Percentiles rank a stretch among this genome's conserved stretches.
Conservation (phyloP, 2,797 vertebrate species). For the Manis javanica region DNA sequence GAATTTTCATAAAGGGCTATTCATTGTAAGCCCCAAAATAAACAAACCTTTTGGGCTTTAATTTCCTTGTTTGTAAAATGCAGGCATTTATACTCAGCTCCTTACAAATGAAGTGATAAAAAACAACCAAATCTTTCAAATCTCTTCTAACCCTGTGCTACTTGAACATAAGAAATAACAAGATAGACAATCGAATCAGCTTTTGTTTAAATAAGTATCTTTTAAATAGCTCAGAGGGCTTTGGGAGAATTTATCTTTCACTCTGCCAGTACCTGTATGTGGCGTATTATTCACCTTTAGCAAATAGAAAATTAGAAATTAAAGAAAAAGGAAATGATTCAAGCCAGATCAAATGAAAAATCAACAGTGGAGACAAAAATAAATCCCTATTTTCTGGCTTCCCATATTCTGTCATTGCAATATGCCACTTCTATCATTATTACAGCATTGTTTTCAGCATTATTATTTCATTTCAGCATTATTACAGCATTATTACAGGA, state of each 20-base stretch:
- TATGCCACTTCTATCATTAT: neutral
- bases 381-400: constrained; percentile 24
- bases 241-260: constrained; percentile 57
- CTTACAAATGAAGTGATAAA: neutral
- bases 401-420: neutral
- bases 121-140: constrained; percentile 23
- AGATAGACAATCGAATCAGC: constrained; percentile 39
- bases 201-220: constrained; percentile 34
- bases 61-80: constrained; percentile 59
- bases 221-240: constrained; percentile 41
- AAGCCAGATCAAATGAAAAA: constrained; percentile 31
- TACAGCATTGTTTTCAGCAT: too few relatives aligned
- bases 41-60: constrained; percentile 52
- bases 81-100: constrained; percentile 33
- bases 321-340: constrained; percentile 49
- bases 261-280: constrained; percentile 55
- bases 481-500: neutral
- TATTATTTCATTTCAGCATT: too few relatives aligned
- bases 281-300: constrained; percentile 30
- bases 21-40: constrained; percentile 13
- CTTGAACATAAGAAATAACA: constrained; percentile 26
- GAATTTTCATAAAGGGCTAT: neutral
- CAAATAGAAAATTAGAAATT: neutral
- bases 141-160: constrained; percentile 25
- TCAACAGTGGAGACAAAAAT: constrained; percentile 19